phyloP scores from a whole-genome alignment of 1,140 invertebrate species.

The Drosophila ambigua region DNA sequence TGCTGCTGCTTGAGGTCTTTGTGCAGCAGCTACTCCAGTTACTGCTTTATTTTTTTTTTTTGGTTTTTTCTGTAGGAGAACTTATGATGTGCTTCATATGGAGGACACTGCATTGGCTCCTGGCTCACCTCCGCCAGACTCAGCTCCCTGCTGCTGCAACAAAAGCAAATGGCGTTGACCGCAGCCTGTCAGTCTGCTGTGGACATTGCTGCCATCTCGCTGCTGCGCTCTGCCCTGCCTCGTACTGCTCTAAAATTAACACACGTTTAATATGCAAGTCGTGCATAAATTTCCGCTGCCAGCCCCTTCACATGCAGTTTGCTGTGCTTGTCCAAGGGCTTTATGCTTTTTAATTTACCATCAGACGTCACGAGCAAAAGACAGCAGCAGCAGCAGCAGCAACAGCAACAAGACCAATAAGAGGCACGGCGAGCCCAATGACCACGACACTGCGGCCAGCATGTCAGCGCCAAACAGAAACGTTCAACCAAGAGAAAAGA shows the following conservation, averaged over 20 bases:
- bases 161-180: conserved; percentile 48
- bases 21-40: no score
- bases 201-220: no score
- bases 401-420: background rate
- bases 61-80: no score
- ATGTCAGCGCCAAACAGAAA: conserved; percentile 56
- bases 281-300: conserved; percentile 70
- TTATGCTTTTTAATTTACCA: conserved; percentile 79
- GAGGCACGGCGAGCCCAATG: conserved; percentile 32
- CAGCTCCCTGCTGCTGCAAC: conserved; percentile 5
- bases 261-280: conserved; percentile 82
- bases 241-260: conserved; percentile 78
- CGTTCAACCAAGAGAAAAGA: no score
- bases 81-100: conserved; percentile 16
- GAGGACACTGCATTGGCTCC: background rate
- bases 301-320: conserved; percentile 28
- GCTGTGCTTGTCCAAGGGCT: conserved; percentile 32
- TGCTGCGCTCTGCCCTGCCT: background rate
- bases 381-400: conserved; percentile 1
- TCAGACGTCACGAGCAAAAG: conserved; percentile 59
- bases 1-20: no score
- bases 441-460: conserved; percentile 66
- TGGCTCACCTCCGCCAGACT: background rate
- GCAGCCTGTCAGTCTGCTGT: conserved; percentile 39
- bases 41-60: no score